Base-by-base conservation (phyloP, 2,797 vertebrate genomes). In the Hydrolagus colliei region DNA sequence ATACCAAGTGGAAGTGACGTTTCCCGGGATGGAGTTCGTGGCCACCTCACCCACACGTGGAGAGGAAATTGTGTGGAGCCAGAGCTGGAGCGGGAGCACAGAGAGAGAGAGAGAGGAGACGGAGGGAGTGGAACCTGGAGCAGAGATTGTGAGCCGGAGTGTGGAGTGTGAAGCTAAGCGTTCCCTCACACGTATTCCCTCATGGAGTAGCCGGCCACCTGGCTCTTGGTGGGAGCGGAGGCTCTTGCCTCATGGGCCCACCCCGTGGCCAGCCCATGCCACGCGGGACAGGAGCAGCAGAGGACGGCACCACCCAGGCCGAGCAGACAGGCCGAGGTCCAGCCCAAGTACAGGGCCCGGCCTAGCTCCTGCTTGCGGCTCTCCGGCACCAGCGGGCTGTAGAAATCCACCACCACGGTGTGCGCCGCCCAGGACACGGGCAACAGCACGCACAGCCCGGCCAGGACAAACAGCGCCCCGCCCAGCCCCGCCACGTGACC, bases 381-480 rank as follows among this genome's bases (percentile, higher is more conserved):
- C 3, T 89, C 0, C 4, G 95, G 95, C 73, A 95, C 93, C 0
- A 91, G 92, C 18, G 93, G 93, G 90, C 95, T 95, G 90, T 95
- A 95, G 90, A 95, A 95, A 87, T 95, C 94, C 88, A 90, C 93
- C 63, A 95, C 86, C 0, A 95, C 93, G 0, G 92, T 94, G 91
- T 95, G 93, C 13, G 95, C 94, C 0, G 93, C 94, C 95, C 95
- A 95, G 87, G 95, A 95, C 6, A 95, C 86, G 0, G 95, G 95
- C 35, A 95, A 89, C 27, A 95, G 89, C 62, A 95, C 92, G 0
- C 94, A 95, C 86, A 95, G 89, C 59, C 95, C 95, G 0, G 95
- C 95, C 73, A 95, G 85, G 78, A 95, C 93, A 90, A 95, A 95
- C 71, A 95, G 93, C 18, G 95, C 88, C 0, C 95, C 95, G 0